Conservation (phyloP, 2,888 invertebrate species). For the Spilarctia lutea region DNA sequence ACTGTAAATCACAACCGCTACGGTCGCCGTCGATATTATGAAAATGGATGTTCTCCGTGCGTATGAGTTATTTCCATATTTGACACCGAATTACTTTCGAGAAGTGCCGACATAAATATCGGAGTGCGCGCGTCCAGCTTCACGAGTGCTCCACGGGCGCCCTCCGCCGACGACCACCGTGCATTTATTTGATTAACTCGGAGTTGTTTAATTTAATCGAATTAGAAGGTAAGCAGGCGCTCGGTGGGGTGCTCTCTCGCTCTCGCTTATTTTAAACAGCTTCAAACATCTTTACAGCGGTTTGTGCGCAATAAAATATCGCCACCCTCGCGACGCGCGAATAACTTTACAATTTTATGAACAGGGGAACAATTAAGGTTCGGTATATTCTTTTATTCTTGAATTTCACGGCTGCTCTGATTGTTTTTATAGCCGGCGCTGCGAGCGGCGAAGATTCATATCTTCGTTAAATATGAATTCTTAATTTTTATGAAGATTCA, state of each 20-base stretch:
- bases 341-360: slow-evolving; percentile 86
- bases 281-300: slow-evolving; percentile 86
- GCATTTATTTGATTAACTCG: slow-evolving; percentile 87
- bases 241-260: slow-evolving; percentile 61
- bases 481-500: slow-evolving; percentile 84
- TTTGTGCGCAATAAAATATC: slow-evolving; percentile 85
- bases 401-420: slow-evolving; percentile 78
- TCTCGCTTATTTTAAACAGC: slow-evolving; percentile 84
- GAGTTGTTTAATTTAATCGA: slow-evolving; percentile 87
- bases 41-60: slow-evolving; percentile 84
- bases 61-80: slow-evolving; percentile 87
- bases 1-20: slow-evolving; percentile 81
- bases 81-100: slow-evolving; percentile 87
- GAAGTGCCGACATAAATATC: slow-evolving; percentile 86
- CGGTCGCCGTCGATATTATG: slow-evolving; percentile 84
- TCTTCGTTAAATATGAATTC: slow-evolving; percentile 83
- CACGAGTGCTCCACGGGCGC: slow-evolving; percentile 43
- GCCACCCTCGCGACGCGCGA: slow-evolving; percentile 80
- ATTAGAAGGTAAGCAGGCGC: slow-evolving; percentile 79
- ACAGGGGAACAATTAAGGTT: slow-evolving; percentile 85
- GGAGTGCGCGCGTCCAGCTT: slow-evolving; percentile 60
- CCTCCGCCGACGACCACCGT: slow-evolving; percentile 71
- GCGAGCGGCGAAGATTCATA: slow-evolving; percentile 74
- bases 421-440: slow-evolving; percentile 77
- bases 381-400: slow-evolving; percentile 81